Evolutionary conservation across 2,113 vertebrate genomes (phyloP), one percentile per base, ranked within the genome.

Genomic region (Parus major): DNA sequence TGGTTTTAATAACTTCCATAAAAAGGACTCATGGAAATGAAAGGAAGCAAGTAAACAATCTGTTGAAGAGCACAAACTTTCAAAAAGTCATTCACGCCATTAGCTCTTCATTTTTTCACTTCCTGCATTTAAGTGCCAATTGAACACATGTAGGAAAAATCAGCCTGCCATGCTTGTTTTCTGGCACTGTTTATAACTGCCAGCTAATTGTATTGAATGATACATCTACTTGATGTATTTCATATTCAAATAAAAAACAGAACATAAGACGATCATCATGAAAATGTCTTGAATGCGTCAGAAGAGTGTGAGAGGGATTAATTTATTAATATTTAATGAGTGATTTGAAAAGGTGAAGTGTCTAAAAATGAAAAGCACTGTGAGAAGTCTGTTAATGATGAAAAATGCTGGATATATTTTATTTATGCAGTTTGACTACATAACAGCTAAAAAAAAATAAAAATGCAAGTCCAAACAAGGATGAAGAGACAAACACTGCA

Each of bases 261-360:
- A 93, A 81, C 76, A 92, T 71, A 93, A 90, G 86, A 88, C 1
- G 5, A 93, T 94, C 93, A 93, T 84, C 88, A 86, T 78, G 85
- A 90, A 96, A 96, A 93, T 94, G 72, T 92, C 94, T 96, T 83
- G 75, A 86, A 88, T 90, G 90, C 61, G 1, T 97, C 94, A 88
- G 57, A 84, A 63, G 70, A 90, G 57, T 68, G 36, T 92, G 90
- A 92, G 92, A 92, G 53, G 80, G 72, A 94, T 96, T 94, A 83
- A 95, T 94, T 93, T 90, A 96, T 97, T 96, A 97, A 95, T 96
- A 93, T 93, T 96, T 96, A 96, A 96, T 93, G 93, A 96, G 44
- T 82, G 65, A 94, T 95, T 95, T 84, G 60, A 95, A 96, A 96
- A 96, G 90, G 93, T 94, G 95, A 95, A 93, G 88, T 90, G 80